Evolutionary conservation across 1,140 invertebrate genomes (phyloP), one percentile per base, ranked within the genome.

Genomic region (Zaprionus tsacasi): DNA sequence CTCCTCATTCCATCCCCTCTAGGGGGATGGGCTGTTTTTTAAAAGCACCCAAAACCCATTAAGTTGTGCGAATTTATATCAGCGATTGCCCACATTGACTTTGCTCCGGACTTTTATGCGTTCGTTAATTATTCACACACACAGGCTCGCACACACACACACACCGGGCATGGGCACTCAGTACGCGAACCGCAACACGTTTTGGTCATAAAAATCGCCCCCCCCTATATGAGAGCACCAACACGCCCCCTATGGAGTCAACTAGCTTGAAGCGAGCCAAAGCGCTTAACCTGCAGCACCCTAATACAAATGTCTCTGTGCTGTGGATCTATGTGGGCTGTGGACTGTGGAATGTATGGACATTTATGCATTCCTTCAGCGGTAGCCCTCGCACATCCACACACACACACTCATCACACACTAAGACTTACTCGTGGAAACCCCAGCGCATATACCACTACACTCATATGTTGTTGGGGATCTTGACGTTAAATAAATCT

Each of bases 401-500:
- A 33, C 15, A 30, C 57, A 8, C n/a, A 45, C 55, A 12, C 50
- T 58, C 59, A 10, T 12, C 27, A 17, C 55, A 27, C n/a, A n/a
- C n/a, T n/a, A n/a, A n/a, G n/a, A n/a, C 45, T 30, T 5, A 15
- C 52, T 43, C 10, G 33, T 6, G 2, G 40, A 15, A 15, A 2
- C n/a, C 40, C 36, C 50, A 21, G 50, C 43, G 15, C 50, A 63
- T 57, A 21, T 21, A 21, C 21, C 2, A 21, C 21, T 21, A 45
- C 15, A 56, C 69, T 57, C 76, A 76, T 82, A 86, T 81, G 81
- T 58, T 54, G 64, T 58, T 54, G 64, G 54, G 50, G 73, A 85
- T 89, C 85, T 81, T 89, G 81, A 85, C 85, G 89, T 89, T 89
- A 89, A 89, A 89, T 89, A 89, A 89, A 89, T 89, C 85, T 89